Evolutionary conservation across 2,888 invertebrate genomes (phyloP).

Genomic region (Ariolimax columbianus): DNA sequence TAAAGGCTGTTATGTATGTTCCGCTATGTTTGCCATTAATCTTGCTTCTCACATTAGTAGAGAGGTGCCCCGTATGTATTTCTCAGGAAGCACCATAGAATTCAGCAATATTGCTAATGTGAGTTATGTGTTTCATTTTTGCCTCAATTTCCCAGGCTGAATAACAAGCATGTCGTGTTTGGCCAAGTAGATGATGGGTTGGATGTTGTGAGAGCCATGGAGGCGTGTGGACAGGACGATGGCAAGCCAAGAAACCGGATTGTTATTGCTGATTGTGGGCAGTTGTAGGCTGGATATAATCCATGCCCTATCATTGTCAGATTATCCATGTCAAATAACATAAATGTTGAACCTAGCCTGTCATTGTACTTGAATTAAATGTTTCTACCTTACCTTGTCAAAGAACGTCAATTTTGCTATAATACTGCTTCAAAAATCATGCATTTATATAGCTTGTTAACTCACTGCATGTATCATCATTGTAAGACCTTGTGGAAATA

Average conservation of each 20-base stretch:
- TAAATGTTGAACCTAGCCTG: background rate
- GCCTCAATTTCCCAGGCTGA: constrained; percentile 45
- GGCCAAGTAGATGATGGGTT: constrained; percentile 50
- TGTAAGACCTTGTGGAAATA: too few species aligned
- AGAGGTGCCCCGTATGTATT: too few species aligned
- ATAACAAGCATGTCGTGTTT: constrained; percentile 56
- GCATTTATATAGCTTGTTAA: too few species aligned
- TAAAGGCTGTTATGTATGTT: too few species aligned
- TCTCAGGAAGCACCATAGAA: background rate
- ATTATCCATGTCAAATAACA: background rate
- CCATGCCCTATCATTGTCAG: background rate
- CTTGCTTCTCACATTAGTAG: too few species aligned
- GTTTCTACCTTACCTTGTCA: background rate
- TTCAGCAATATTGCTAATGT: background rate
- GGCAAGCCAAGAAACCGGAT: constrained; percentile 45
- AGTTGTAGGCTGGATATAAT: constrained; percentile 14
- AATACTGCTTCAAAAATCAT: too few species aligned
- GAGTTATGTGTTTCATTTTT: background rate
- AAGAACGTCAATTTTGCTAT: background rate
- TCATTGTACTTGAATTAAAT: background rate
- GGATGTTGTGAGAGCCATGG: constrained; percentile 51
- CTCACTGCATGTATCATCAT: too few species aligned
- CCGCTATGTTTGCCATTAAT: too few species aligned
- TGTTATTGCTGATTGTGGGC: constrained; percentile 47
- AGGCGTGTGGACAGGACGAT: constrained; percentile 31